Conservation (phyloP, 2,888 invertebrate species). For the Auanema freiburgensis region DNA sequence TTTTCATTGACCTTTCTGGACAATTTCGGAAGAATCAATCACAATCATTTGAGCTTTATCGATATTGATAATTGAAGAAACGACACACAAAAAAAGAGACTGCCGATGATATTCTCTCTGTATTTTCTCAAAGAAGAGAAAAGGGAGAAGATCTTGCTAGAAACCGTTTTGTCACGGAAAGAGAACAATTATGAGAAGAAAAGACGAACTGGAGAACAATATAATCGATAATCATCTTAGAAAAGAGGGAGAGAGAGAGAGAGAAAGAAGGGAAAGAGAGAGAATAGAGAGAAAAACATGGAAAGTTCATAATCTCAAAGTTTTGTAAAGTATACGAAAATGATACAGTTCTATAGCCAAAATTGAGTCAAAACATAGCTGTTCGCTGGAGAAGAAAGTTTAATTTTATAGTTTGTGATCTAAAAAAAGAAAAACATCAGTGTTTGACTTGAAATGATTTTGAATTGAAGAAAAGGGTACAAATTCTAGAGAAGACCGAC, state of each 20-base stretch:
- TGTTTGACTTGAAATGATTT: background rate
- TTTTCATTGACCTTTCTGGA: no score
- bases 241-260: background rate
- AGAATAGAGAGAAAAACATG: constrained; percentile 7
- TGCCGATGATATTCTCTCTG: background rate
- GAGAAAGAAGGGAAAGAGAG: background rate
- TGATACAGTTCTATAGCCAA: no score
- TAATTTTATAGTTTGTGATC: background rate
- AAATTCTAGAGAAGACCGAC: background rate
- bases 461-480: background rate
- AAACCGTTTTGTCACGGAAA: constrained; percentile 3
- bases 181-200: background rate
- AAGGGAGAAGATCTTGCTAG: constrained; percentile 5
- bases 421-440: background rate
- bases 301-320: background rate
- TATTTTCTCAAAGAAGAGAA: constrained; percentile 4
- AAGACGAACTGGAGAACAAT: background rate
- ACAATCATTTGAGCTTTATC: no score
- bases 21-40: no score
- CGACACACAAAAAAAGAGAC: constrained; percentile 1
- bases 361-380: no score
- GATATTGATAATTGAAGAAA: no score
- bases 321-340: background rate
- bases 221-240: background rate
- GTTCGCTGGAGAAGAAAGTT: background rate